These are phyloP conservation scores for Pachyuromys duprasi DNA, from an alignment of 2,797 vertebrate genomes.

Conservation along the genomic window DNA sequence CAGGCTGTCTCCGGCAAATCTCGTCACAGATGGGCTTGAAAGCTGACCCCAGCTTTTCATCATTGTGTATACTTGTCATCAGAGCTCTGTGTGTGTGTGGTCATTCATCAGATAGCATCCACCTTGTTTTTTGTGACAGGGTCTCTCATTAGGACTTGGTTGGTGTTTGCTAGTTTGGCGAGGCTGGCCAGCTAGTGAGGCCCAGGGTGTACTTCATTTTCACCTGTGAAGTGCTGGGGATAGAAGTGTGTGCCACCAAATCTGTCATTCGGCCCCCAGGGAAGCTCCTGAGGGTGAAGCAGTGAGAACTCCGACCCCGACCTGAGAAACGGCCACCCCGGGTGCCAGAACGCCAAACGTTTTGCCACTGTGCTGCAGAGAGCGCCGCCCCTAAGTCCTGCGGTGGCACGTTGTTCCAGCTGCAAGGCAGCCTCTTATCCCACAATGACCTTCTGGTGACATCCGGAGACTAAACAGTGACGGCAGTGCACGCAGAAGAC, in stretches of 20 bases:
- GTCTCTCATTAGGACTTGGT: neutral
- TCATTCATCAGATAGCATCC: neutral
- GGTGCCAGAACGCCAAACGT: neutral
- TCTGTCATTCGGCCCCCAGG: neutral
- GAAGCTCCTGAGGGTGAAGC: neutral
- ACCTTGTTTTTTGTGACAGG: neutral
- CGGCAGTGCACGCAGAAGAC: neutral
- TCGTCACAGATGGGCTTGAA: neutral
- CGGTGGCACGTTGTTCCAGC: neutral
- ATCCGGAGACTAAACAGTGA: neutral
- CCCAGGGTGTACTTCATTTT: neutral
- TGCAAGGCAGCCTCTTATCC: neutral
- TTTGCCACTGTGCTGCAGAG: neutral
- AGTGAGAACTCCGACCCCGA: neutral
- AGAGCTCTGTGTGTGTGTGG: neutral
- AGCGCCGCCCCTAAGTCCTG: neutral
- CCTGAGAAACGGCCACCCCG: neutral
- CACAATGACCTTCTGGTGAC: conserved; percentile 7
- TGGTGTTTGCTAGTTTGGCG: neutral
- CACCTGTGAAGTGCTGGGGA: neutral
- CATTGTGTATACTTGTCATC: neutral
- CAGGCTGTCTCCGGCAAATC: neutral
- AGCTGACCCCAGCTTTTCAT: neutral
- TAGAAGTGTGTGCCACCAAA: too few species aligned
- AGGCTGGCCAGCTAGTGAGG: neutral